These are phyloP conservation scores for Psittacula echo DNA, from an alignment of 2,797 vertebrate species.

Conservation along the genomic window DNA sequence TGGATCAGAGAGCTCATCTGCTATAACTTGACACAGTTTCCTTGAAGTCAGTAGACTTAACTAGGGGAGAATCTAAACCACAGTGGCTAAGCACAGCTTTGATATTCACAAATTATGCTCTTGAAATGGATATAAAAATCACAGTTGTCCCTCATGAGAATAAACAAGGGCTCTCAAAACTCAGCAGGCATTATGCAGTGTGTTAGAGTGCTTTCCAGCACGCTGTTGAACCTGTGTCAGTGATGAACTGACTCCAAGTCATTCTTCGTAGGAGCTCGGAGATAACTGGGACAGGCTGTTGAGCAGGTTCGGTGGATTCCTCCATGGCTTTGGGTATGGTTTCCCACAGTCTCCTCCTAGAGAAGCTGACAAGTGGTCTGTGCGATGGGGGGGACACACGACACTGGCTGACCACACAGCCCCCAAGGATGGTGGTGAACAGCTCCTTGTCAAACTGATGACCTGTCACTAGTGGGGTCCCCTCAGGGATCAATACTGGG, in stretches of 20 bases:
- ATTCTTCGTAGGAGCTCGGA: neutral
- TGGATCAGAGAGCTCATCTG: neutral
- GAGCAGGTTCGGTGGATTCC: neutral
- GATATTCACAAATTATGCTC: neutral
- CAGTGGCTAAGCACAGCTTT: neutral
- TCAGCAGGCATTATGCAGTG: neutral
- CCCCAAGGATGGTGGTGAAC: neutral
- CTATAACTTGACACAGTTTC: conserved; percentile 4
- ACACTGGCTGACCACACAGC: neutral
- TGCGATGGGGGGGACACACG: neutral
- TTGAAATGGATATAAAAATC: neutral
- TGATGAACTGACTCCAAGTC: neutral
- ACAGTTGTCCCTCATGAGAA: neutral
- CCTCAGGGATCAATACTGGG: neutral
- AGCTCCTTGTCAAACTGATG: neutral
- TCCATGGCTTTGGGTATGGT: neutral
- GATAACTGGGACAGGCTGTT: neutral
- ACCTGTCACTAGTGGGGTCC: neutral
- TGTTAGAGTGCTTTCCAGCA: neutral
- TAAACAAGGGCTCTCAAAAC: conserved; percentile 7
- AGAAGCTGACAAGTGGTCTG: neutral
- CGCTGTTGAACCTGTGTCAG: neutral
- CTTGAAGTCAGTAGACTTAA: neutral
- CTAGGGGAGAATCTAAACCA: neutral
- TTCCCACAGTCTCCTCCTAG: neutral